These are phyloP conservation scores for Spinus pinus DNA, from an alignment of 2,797 vertebrate species.

Conservation along the genomic window DNA sequence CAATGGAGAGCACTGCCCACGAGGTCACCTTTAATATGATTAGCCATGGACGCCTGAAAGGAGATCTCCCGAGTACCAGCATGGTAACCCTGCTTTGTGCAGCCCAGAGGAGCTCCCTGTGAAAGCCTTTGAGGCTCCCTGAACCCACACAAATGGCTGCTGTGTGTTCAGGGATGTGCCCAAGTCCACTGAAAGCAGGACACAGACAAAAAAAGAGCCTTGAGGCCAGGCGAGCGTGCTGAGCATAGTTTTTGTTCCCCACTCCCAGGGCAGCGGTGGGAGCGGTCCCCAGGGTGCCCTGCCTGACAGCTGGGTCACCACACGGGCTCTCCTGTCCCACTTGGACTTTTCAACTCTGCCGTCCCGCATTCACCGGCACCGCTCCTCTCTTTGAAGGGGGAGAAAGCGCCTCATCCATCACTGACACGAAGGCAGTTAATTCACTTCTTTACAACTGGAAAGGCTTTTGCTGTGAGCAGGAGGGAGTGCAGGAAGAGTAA, in stretches of 20 bases:
- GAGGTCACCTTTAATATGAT: slow-evolving; percentile 86
- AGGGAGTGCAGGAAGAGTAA: slow-evolving; percentile 45
- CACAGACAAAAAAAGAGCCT: slow-evolving; percentile 68
- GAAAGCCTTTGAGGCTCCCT: slow-evolving; percentile 69
- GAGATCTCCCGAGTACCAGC: slow-evolving; percentile 38
- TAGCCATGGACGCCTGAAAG: slow-evolving; percentile 81
- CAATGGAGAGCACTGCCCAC: slow-evolving; percentile 74
- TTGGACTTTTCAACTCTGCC: slow-evolving; percentile 69
- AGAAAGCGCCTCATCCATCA: slow-evolving; percentile 98
- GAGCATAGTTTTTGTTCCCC: slow-evolving; percentile 86
- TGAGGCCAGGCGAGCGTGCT: slow-evolving; percentile 69
- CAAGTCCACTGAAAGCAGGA: slow-evolving; percentile 77
- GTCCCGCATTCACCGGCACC: slow-evolving; percentile 43
- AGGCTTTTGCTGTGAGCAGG: slow-evolving; percentile 50
- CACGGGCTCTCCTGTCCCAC: slow-evolving; percentile 72
- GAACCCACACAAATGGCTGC: slow-evolving; percentile 72
- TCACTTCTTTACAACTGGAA: slow-evolving; percentile 68
- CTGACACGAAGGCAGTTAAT: slow-evolving; percentile 74
- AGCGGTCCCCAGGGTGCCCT: slow-evolving; percentile 74
- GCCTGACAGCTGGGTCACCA: slow-evolving; percentile 77
- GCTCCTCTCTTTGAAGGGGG: slow-evolving; percentile 83
- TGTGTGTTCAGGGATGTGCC: slow-evolving; percentile 76
- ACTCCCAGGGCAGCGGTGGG: slow-evolving; percentile 79
- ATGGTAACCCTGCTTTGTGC: slow-evolving; percentile 62
- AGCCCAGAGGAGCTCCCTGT: slow-evolving; percentile 39